Conservation (phyloP, 2,888 invertebrate species). For the Drosophila maculinotata region DNA sequence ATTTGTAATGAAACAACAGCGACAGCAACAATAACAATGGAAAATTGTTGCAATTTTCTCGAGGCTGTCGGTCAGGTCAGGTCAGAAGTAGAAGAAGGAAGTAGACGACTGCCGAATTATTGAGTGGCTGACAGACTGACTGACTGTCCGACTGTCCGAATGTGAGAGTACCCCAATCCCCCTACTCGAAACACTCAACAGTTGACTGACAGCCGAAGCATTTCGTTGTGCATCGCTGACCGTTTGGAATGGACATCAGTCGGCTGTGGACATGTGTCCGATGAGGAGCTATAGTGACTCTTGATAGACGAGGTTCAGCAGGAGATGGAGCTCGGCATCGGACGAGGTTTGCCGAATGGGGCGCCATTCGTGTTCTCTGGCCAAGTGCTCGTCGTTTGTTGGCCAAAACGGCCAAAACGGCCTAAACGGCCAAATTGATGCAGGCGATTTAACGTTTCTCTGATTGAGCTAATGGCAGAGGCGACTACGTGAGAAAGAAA, state of each 20-base stretch:
- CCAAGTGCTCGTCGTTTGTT: constrained; percentile 28
- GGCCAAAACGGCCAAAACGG: constrained; percentile 54
- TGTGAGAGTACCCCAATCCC: constrained; percentile 33
- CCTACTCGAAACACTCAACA: constrained; percentile 27
- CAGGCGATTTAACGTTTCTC: constrained; percentile 77
- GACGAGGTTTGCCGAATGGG: constrained; percentile 28
- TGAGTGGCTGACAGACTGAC: constrained; percentile 57
- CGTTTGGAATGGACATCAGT: constrained; percentile 41
- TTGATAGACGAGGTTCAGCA: no score
- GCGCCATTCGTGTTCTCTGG: constrained; percentile 48
- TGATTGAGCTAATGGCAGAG: constrained; percentile 80
- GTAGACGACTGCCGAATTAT: constrained; percentile 76
- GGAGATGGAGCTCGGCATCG: constrained; percentile 21
- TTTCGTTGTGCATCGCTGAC: constrained; percentile 74
- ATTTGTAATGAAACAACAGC: constrained; percentile 66
- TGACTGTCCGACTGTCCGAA: constrained; percentile 37
- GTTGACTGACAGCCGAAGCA: constrained; percentile 51
- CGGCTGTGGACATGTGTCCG: constrained; percentile 62
- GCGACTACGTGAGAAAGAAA: constrained; percentile 84
- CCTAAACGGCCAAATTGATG: constrained; percentile 77
- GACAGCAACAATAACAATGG: constrained; percentile 46
- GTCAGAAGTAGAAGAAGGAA: constrained; percentile 59
- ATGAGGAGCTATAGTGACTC: no score
- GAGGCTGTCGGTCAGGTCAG: constrained; percentile 52
- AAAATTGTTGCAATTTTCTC: constrained; percentile 80